These are phyloP conservation scores for Micrasema minimum DNA, from an alignment of 1,140 invertebrate species.

Conservation along the genomic window DNA sequence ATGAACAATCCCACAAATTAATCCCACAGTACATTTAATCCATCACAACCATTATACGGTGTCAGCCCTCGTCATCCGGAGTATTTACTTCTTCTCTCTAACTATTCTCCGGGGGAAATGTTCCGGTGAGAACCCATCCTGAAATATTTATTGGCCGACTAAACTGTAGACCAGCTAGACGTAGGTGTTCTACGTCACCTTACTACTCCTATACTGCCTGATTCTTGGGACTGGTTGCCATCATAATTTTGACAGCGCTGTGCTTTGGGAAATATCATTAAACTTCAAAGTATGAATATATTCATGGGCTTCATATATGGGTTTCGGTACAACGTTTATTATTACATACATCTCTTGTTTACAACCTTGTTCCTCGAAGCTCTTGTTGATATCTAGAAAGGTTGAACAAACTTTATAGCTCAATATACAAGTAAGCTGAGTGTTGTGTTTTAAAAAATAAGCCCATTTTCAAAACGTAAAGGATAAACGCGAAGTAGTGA, in stretches of 20 bases:
- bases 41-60: constrained; percentile 41
- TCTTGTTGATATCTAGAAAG: neutral
- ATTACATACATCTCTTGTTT: constrained; percentile 31
- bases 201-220: neutral
- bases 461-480: too few relatives aligned
- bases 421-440: too few relatives aligned
- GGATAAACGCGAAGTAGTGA: too few relatives aligned
- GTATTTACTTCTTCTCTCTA: constrained; percentile 33
- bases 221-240: constrained; percentile 25
- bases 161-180: neutral
- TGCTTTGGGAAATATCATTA: constrained; percentile 34
- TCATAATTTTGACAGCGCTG: constrained; percentile 42
- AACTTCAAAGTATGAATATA: constrained; percentile 45
- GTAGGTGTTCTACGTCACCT: constrained; percentile 18
- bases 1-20: constrained; percentile 32
- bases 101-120: constrained; percentile 17
- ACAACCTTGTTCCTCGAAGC: neutral
- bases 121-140: constrained; percentile 7
- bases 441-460: too few relatives aligned
- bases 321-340: constrained; percentile 29
- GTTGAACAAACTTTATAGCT: neutral
- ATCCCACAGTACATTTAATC: constrained; percentile 41
- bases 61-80: constrained; percentile 44
- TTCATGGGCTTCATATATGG: too few relatives aligned
- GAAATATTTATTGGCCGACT: constrained; percentile 29